A percentile compares a stretch with the other conserved stretches of the same genome.
Evolutionary conservation across 2,797 vertebrate species (phyloP).

Genomic region (Capromys pilorides): DNA sequence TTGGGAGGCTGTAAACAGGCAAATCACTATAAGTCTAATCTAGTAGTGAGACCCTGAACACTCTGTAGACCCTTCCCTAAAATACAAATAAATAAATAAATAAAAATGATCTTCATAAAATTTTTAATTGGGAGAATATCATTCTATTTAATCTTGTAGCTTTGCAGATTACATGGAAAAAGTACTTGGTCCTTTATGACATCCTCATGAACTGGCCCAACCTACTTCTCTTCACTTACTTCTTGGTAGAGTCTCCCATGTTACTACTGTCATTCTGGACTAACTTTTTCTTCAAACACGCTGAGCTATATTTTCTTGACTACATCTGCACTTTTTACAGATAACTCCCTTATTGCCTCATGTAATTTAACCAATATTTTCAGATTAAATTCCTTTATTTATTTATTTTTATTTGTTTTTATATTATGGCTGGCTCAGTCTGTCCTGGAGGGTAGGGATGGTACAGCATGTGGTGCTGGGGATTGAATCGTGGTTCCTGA

Average conservation of each 20-base stretch:
- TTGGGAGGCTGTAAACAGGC: too few species aligned
- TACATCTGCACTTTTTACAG: not conserved
- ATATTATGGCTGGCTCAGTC: too few species aligned
- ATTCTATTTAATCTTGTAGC: not conserved
- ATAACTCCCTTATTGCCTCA: not conserved
- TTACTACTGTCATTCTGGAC: not conserved
- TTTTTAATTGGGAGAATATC: not conserved
- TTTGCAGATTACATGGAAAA: not conserved
- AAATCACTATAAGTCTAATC: too few species aligned
- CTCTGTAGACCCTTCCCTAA: too few species aligned
- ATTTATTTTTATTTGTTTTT: too few species aligned
- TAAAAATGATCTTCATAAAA: conserved; percentile 11
- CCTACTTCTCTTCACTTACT: not conserved
- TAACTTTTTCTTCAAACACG: not conserved
- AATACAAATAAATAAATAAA: too few species aligned
- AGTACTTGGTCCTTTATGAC: not conserved
- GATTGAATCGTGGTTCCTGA: too few species aligned
- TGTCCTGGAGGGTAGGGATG: too few species aligned
- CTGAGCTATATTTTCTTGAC: not conserved
- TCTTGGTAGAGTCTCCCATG: not conserved
- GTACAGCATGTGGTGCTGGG: too few species aligned
- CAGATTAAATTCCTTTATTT: not conserved
- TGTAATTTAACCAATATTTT: not conserved
- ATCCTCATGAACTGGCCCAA: too few species aligned
- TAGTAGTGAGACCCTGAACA: too few species aligned